phyloP scores from a whole-genome alignment of 2,113 vertebrate species.

The Microcebus ravelobensis region DNA sequence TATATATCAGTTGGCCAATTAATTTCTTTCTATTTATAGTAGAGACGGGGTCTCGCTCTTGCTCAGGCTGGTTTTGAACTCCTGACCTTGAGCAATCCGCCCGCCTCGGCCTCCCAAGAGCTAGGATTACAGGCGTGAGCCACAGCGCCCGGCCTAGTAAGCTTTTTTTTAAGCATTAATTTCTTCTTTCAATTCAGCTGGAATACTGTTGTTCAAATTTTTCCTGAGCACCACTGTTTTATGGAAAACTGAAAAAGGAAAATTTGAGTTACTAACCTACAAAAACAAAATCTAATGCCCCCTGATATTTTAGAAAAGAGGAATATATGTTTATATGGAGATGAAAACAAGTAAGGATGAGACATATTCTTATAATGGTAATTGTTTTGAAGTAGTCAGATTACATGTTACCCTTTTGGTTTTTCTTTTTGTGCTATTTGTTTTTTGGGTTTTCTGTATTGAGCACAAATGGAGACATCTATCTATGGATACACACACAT shows the following conservation, averaged over 20 bases:
- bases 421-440: not conserved
- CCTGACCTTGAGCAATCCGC: too few relatives aligned
- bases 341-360: conserved; percentile 11
- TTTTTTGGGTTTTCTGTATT: not conserved
- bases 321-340: not conserved
- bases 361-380: not conserved
- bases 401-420: not conserved
- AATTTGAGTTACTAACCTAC: not conserved
- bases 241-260: not conserved
- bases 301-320: not conserved
- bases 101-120: too few relatives aligned
- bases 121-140: too few relatives aligned
- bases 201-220: conserved; percentile 12
- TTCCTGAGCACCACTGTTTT: not conserved
- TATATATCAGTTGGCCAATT: too few relatives aligned
- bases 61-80: too few relatives aligned
- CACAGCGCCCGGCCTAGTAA: too few relatives aligned
- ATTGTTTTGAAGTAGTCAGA: not conserved
- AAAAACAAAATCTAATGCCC: not conserved
- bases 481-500: not conserved
- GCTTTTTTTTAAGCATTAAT: not conserved
- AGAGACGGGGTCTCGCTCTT: too few relatives aligned
- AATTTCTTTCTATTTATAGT: too few relatives aligned
- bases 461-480: not conserved
- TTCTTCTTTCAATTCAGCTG: not conserved